These are phyloP conservation scores for Siderastrea radians DNA, from an alignment of 92 coral and sea anemone genomes.

Conservation along the genomic window DNA sequence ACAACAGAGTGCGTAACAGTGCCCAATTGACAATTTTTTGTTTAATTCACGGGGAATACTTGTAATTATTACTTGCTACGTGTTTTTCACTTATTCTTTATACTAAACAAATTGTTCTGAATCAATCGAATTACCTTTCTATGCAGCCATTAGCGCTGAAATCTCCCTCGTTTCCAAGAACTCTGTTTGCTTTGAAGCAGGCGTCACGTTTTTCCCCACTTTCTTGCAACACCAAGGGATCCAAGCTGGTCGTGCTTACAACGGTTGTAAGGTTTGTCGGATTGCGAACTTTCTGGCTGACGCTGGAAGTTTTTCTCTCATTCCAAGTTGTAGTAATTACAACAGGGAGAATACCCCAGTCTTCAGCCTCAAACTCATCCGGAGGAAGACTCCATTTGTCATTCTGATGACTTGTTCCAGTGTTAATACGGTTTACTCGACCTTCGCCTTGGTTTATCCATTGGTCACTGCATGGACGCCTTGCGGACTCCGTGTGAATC, in stretches of 20 bases:
- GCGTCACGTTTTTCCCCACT: background rate
- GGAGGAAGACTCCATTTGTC: background rate
- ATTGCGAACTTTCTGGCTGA: background rate
- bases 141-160: background rate
- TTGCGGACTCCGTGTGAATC: background rate
- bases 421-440: background rate
- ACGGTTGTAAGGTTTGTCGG: background rate
- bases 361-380: conserved; percentile 3
- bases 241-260: background rate
- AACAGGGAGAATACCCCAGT: conserved; percentile 10
- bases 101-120: background rate
- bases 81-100: too few species aligned
- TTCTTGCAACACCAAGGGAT: background rate
- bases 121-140: conserved; percentile 17
- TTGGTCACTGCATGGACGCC: background rate
- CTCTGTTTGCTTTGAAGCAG: background rate
- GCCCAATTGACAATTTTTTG: too few species aligned
- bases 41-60: too few species aligned
- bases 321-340: background rate
- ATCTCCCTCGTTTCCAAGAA: background rate
- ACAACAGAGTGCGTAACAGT: too few species aligned
- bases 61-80: background rate
- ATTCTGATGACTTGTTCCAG: background rate
- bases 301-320: background rate
- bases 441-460: background rate